Base-by-base conservation (phyloP, 2,113 vertebrate species). In the Neoarius graeffei region DNA sequence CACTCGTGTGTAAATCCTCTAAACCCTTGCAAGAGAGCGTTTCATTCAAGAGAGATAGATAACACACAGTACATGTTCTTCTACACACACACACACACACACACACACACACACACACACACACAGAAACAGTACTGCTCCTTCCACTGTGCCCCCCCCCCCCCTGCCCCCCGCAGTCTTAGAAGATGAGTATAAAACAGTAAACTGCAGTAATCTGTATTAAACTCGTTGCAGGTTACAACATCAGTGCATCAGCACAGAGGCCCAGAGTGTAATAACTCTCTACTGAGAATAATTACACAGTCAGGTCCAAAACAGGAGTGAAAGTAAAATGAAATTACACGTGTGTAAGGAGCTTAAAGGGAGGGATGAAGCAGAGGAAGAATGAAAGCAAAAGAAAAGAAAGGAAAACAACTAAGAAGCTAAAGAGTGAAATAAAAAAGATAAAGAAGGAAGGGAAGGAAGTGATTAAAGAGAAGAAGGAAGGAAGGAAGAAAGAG, bases 251-350 rank as follows among this genome's bases (percentile, higher is more conserved):
- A 10, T 80, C 54, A 57, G 77, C 25, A 19, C 25, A 9, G 54
- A 30, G 52, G 1, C 25, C 14, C 54, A 7, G 77, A 80, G 52
- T 57, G 76, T 79, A 80, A 80, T 80, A 56, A 80, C 50, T 79
- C 48, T 50, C 25, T 13, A 25, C 73, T 76, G 76, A 30, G 42
- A 80, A 80, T 80, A 80, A 80, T 80, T 30, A 80, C 52, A 27
- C 52, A 30, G 0, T 23, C 7, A 54, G 23, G 27, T n/a, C 23
- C 50, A 8, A n/a, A 57, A 80, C 77, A 57, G 7, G 14, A 57
- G 52, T 0, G 52, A 17, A 6, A 0, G 52, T 4, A 8, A 27
- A 80, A 19, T 27, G n/a, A 17, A 17, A 80, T 80, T 17, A 30
- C 11, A 52, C 0, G 13, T 76, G 73, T 54, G 25, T 3, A 50